These are phyloP conservation scores for Minunthozetes semirufus DNA, from an alignment of 2,888 invertebrate genomes.

Conservation along the genomic window DNA sequence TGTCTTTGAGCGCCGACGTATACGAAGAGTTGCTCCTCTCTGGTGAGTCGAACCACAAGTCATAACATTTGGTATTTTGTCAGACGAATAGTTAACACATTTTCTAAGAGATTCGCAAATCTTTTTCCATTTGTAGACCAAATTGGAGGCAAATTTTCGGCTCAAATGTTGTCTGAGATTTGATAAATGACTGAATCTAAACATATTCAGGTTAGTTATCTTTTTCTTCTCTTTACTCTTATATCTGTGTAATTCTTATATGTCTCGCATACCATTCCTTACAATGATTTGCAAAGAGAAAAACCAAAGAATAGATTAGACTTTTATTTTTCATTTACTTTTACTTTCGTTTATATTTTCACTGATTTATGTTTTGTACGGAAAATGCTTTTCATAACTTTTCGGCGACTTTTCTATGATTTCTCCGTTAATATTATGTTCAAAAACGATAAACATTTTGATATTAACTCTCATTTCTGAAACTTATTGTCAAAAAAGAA, in stretches of 20 bases:
- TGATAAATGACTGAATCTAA: not conserved
- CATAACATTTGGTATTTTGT: conserved; percentile 2
- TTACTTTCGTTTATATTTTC: not conserved
- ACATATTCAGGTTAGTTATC: conserved; percentile 10
- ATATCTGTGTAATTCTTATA: not conserved
- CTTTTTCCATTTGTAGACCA: not conserved
- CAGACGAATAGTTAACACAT: not conserved
- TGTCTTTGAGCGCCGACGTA: conserved; percentile 25
- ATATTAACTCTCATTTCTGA: too few species aligned
- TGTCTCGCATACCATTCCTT: not conserved
- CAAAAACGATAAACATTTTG: too few species aligned
- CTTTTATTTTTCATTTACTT: not conserved
- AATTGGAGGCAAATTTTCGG: not conserved
- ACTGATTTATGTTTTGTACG: not conserved
- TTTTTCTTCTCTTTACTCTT: not conserved
- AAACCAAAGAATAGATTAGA: not conserved
- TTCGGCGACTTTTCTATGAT: not conserved
- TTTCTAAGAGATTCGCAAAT: not conserved
- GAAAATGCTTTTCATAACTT: not conserved
- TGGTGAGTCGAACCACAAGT: not conserved
- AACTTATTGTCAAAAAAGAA: too few species aligned
- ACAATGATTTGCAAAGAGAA: not conserved
- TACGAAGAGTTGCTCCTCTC: not conserved
- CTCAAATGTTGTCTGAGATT: not conserved
- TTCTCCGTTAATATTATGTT: too few species aligned